A percentile compares a stretch with the other conserved stretches of the same genome.
Evolutionary conservation across 2,797 vertebrate species (phyloP).

Genomic region (Setipinna tenuifilis): DNA sequence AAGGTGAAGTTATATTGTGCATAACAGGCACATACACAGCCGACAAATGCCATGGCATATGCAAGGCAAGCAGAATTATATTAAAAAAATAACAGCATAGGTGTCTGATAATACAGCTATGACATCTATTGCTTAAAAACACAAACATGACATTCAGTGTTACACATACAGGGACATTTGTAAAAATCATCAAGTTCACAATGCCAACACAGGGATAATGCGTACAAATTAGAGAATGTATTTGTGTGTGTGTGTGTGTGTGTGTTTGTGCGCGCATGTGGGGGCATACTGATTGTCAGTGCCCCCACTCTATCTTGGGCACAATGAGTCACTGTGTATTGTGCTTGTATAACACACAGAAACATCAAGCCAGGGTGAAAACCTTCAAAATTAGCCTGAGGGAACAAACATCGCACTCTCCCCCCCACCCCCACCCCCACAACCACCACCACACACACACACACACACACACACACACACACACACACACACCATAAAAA

Average conservation of each 20-base stretch:
- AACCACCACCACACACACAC: neutral
- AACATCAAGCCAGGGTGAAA: neutral
- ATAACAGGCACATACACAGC: neutral
- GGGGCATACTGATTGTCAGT: neutral
- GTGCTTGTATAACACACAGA: conserved; percentile 22
- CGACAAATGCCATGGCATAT: no score
- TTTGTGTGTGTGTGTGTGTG: conserved; percentile 4
- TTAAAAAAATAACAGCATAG: no score
- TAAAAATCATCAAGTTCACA: no score
- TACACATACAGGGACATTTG: no score
- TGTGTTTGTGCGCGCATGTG: neutral
- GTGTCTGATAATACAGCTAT: no score
- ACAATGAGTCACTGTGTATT: conserved; percentile 1
- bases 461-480: neutral
- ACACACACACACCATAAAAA: neutral
- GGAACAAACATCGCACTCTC: conserved; percentile 26
- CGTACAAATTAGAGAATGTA: neutral
- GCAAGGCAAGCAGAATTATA: no score
- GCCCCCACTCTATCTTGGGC: conserved; percentile 22
- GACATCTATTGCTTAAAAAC: no score
- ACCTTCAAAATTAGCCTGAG: neutral
- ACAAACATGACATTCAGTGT: no score
- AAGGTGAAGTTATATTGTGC: neutral
- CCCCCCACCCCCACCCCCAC: neutral
- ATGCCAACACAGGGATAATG: no score